Base-by-base conservation (phyloP, 2,113 vertebrate genomes). In the Nannospalax galili region DNA sequence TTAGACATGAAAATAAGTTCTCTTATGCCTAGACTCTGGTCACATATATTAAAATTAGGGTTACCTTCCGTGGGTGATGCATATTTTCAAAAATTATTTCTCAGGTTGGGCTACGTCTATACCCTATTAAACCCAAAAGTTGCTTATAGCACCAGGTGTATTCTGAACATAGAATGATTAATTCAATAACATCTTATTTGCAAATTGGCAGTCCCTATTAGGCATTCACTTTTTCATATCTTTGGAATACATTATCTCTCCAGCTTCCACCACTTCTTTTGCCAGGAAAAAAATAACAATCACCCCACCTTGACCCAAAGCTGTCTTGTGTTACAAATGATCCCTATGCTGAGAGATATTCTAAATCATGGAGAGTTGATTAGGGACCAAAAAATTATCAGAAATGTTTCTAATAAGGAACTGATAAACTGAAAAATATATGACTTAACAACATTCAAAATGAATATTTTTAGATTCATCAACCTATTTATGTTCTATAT, bases 401-500 rank as follows among this genome's bases (percentile, higher is more conserved):
- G 24, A 86, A 84, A 70, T 70, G 45, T 82, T 95, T 91, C 64
- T 91, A 15, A 65, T 58, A 67, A 95, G n/a, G 6, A 92, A 69
- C 67, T 80, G 40, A 78, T 22, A 26, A 92, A 58, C 3, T 78
- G 4, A 45, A 40, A 93, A 73, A 88, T n/a, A 24, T 17, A 37
- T 91, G 74, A 92, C 42, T n/a, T 92, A 62, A 17, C 24, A 92
- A 73, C 77, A 92, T 74, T 94, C 82, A 92, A 93, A 92, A 87
- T 90, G 3, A 80, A 19, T 65, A 9, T 62, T 93, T 86, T 90
- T 67, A 89, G 91, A 91, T 22, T 26, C 1, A 9, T 2, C 11
- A 89, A 74, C 15, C 26, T 94, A 14, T 86, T 88, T 79, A 42
- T 56, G 7, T 93, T 88, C 65, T 35, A 88, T 30, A 72, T 95